These are phyloP conservation scores for Paramuricea clavata DNA, from an alignment of 92 coral and sea anemone species.

Conservation along the genomic window DNA sequence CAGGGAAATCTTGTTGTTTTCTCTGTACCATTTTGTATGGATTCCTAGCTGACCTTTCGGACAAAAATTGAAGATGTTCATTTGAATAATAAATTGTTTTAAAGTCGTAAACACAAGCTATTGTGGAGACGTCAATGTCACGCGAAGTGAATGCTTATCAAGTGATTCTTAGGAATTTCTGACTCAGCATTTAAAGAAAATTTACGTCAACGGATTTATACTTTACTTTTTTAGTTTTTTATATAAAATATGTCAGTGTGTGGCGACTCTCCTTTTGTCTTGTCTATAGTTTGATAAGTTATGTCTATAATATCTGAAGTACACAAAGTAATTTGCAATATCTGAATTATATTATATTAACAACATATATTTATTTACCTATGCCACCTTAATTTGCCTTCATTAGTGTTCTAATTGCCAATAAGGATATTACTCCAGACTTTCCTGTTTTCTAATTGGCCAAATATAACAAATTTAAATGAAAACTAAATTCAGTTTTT, in stretches of 20 bases:
- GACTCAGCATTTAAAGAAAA: constrained; percentile 5
- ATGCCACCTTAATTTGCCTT: neutral
- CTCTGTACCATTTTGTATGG: neutral
- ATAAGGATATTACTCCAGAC: neutral
- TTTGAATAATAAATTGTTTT: neutral
- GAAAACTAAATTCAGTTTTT: too few relatives aligned
- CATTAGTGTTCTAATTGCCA: neutral
- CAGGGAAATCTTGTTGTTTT: neutral
- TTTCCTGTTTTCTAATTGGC: neutral
- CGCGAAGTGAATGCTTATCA: constrained; percentile 24
- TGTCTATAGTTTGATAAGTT: neutral
- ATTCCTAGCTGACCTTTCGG: neutral
- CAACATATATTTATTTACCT: neutral
- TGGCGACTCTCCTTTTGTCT: neutral
- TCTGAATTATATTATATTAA: neutral
- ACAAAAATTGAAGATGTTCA: constrained; percentile 20
- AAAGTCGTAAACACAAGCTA: constrained; percentile 29
- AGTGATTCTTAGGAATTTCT: constrained; percentile 11
- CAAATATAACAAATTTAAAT: too few relatives aligned
- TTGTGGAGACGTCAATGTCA: constrained; percentile 22
- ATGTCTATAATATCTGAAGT: neutral
- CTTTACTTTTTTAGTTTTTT: too few relatives aligned
- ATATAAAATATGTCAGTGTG: neutral
- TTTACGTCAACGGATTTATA: neutral
- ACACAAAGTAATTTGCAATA: neutral